Percentiles rank a stretch among this genome's conserved stretches.
phyloP scores from a whole-genome alignment of 35 echinoderm and acorn worm species.

The Anneissia japonica region DNA sequence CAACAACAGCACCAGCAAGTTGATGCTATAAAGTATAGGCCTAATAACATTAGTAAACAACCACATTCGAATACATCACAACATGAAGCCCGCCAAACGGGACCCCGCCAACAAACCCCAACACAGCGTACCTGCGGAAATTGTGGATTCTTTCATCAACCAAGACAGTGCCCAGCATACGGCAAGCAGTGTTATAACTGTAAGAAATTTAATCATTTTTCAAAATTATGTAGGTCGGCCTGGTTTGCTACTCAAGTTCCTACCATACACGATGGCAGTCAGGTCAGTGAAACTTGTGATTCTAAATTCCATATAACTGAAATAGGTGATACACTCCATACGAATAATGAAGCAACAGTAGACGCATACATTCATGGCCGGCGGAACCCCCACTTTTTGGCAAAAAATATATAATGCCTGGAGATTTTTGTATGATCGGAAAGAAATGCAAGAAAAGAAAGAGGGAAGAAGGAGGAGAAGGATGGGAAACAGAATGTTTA shows the following conservation, averaged over 20 bases:
- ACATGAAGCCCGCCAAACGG: too few species aligned
- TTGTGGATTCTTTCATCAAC: background rate
- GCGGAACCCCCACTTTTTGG: too few species aligned
- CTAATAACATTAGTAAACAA: too few species aligned
- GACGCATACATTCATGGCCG: background rate
- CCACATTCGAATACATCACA: background rate
- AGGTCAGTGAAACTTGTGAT: background rate
- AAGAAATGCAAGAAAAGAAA: too few species aligned
- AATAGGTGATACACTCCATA: background rate
- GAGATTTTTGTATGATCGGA: too few species aligned
- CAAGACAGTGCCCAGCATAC: constrained; percentile 7
- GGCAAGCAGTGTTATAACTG: constrained; percentile 35
- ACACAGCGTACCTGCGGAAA: constrained; percentile 7
- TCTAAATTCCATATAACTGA: background rate
- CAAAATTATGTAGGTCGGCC: background rate
- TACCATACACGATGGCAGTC: background rate
- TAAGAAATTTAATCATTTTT: constrained; percentile 24
- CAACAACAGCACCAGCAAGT: too few species aligned
- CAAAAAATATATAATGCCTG: too few species aligned
- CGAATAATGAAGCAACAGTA: constrained; percentile 8
- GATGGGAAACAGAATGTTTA: too few species aligned
- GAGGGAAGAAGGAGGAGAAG: too few species aligned
- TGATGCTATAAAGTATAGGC: too few species aligned
- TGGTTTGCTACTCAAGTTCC: background rate
- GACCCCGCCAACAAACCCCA: too few species aligned